Evolutionary conservation across 2,888 invertebrate genomes (phyloP), one percentile per base, ranked within the genome.

Genomic region (Troides aeacus): DNA sequence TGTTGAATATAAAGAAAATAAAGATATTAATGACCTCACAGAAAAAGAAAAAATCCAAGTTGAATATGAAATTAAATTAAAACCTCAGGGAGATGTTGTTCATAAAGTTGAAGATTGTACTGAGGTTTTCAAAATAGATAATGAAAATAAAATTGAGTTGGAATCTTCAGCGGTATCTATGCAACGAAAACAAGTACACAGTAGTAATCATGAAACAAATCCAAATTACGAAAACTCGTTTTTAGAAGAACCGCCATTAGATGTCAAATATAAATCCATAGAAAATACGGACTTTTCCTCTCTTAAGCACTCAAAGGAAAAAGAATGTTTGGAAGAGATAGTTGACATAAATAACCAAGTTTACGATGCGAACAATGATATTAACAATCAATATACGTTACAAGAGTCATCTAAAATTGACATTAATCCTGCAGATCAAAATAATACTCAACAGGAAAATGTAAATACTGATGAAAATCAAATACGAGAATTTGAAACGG

Each of bases 401-500:
- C 24, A 46, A 42, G 15, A 18, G 17, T 46, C n/a, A 46, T 21
- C 64, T 23, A 39, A 39, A 23, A 39, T 4, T 42, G 58, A 39
- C 23, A 36, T 58, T 23, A 23, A 58, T 23, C 23, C 64, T 42
- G 21, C 42, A 39, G 62, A 69, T 69, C 8, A 70, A 59, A 64
- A 62, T 30, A 64, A 56, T 63, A 30, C n/a, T 56, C 46, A 65
- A 58, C 15, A 53, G 61, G 61, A 64, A 36, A 21, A 62, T 21
- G 39, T 70, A 65, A 23, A 66, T 58, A 66, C 72, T n/a, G 59
- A 65, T 64, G 65, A 72, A 59, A 66, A 79, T 68, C 81, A 79
- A 69, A 85, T 85, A 24, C 77, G 85, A 71, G 85, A 79, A 46
- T 87, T 85, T 76, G 81, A 87, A 69, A 73, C 81, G 42, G 88